Evolutionary conservation across 2,888 invertebrate genomes (phyloP).

Genomic region (Apantesis nais): DNA sequence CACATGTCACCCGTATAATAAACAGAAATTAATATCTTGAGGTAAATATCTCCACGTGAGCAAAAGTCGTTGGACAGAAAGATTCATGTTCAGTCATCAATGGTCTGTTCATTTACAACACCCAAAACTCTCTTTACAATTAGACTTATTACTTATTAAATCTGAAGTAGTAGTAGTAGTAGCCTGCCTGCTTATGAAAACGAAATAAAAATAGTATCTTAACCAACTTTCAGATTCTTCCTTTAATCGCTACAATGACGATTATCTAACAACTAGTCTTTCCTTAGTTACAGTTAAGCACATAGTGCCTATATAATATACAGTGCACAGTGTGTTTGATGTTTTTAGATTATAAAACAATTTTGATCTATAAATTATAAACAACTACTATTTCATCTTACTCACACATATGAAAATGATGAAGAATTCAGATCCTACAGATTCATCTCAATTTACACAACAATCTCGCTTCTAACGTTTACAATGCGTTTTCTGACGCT

Average conservation of each 20-base stretch:
- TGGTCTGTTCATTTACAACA: neutral
- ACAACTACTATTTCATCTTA: neutral
- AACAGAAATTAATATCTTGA: constrained; percentile 78
- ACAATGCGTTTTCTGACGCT: neutral
- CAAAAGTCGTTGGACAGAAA: constrained; percentile 16
- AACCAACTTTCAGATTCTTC: neutral
- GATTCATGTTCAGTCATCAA: neutral
- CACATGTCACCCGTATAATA: constrained; percentile 78
- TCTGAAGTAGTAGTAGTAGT: no score
- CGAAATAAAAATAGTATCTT: neutral
- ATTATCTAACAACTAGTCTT: neutral
- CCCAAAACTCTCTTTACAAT: neutral
- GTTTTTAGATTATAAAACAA: neutral
- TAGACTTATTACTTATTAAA: neutral
- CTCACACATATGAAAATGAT: neutral
- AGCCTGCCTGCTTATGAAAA: neutral
- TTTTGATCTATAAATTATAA: neutral
- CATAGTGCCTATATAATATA: neutral
- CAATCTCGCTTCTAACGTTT: neutral
- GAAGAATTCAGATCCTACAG: neutral
- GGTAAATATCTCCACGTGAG: constrained; percentile 43
- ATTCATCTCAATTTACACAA: neutral
- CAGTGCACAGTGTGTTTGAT: neutral
- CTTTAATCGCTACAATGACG: neutral
- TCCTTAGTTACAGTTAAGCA: neutral